phyloP scores from a whole-genome alignment of 2,888 invertebrate genomes.

The Lasioglossum pauxillum region DNA sequence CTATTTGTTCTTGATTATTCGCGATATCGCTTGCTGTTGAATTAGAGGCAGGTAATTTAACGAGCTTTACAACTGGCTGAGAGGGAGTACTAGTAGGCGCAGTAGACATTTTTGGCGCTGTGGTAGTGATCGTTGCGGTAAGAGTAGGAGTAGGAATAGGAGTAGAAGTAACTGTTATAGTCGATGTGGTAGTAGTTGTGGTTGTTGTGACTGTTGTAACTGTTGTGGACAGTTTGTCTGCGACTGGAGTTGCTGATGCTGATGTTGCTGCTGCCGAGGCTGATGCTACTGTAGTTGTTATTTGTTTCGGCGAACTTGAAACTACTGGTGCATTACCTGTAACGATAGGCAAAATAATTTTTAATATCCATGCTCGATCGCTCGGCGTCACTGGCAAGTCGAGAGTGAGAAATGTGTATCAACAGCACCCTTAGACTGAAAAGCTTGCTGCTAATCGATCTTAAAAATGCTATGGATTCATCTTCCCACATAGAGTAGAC shows the following conservation, averaged over 20 bases:
- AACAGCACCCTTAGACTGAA: constrained; percentile 71
- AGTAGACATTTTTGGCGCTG: constrained; percentile 60
- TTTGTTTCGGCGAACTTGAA: constrained; percentile 77
- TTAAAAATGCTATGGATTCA: constrained; percentile 76
- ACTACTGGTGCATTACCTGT: constrained; percentile 85
- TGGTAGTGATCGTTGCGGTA: constrained; percentile 48
- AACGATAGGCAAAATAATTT: constrained; percentile 58
- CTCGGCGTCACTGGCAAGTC: not conserved
- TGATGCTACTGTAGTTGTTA: constrained; percentile 70
- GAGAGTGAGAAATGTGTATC: constrained; percentile 49
- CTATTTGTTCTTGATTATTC: constrained; percentile 90
- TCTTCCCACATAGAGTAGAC: constrained; percentile 70
- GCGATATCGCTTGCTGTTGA: constrained; percentile 77
- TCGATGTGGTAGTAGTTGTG: constrained; percentile 48
- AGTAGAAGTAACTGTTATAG: constrained; percentile 47
- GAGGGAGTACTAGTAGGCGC: constrained; percentile 59
- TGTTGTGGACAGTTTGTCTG: constrained; percentile 79
- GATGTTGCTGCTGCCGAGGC: constrained; percentile 64
- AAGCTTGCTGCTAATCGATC: constrained; percentile 64
- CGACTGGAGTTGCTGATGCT: constrained; percentile 77
- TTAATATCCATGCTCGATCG: not conserved
- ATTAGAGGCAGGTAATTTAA: constrained; percentile 78
- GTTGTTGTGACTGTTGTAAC: constrained; percentile 54
- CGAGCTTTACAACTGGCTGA: constrained; percentile 81
- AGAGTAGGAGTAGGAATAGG: constrained; percentile 44